phyloP scores from a whole-genome alignment of 2,113 vertebrate genomes.

The Mungos mungo region DNA sequence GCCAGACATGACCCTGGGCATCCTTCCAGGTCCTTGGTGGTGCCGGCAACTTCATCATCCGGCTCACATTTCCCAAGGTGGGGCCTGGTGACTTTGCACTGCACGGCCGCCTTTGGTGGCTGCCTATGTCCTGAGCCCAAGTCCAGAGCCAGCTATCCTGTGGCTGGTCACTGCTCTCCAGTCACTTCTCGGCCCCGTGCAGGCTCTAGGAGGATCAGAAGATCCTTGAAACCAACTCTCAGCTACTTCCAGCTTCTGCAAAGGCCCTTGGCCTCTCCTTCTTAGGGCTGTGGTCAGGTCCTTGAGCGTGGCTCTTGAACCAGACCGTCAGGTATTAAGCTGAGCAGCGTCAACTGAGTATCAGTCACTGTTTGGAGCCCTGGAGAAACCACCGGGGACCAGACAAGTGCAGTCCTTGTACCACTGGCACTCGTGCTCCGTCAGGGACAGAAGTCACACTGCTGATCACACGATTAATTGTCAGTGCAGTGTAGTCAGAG shows the following conservation, averaged over 20 bases:
- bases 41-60: background rate
- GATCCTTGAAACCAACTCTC: background rate
- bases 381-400: rapidly evolving
- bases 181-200: background rate
- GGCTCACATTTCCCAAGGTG: background rate
- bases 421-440: background rate
- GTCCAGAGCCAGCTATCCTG: background rate
- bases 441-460: background rate
- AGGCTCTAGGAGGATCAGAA: background rate
- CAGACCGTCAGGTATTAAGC: background rate
- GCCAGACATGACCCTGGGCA: background rate
- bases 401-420: background rate
- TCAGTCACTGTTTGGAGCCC: background rate
- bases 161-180: background rate
- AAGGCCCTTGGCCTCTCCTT: background rate
- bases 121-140: background rate
- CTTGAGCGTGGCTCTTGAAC: rapidly evolving
- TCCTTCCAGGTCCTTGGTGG: background rate
- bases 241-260: background rate
- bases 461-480: background rate
- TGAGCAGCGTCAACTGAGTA: rapidly evolving
- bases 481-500: background rate
- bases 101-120: background rate
- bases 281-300: background rate
- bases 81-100: background rate